These are phyloP conservation scores for Coremacera marginata DNA, from an alignment of 2,888 invertebrate genomes.

Conservation along the genomic window DNA sequence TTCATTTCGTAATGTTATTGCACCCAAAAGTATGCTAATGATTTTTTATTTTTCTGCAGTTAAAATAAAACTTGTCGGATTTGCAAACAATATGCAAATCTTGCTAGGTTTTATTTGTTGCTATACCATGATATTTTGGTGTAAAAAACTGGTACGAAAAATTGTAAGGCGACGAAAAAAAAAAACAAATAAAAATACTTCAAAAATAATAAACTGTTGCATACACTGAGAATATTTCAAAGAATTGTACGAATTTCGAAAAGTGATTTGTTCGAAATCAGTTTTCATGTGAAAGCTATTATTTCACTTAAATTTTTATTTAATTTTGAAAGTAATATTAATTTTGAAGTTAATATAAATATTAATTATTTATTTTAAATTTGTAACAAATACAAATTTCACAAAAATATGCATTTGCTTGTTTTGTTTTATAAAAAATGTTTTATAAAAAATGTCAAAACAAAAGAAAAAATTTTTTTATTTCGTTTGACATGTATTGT, in stretches of 20 bases:
- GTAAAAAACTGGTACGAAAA: not conserved
- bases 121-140: not conserved
- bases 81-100: not conserved
- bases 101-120: not conserved
- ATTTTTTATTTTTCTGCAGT: not conserved
- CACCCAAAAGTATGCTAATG: constrained; percentile 37
- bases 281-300: too few relatives aligned
- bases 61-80: not conserved
- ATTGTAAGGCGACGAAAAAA: not conserved
- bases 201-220: not conserved
- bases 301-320: too few relatives aligned
- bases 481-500: too few relatives aligned
- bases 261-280: too few relatives aligned
- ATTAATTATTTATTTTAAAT: too few relatives aligned
- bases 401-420: not conserved
- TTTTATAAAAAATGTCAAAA: too few relatives aligned
- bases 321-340: too few relatives aligned
- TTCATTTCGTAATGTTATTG: constrained; percentile 25
- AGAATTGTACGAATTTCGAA: too few relatives aligned
- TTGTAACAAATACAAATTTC: not conserved
- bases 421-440: too few relatives aligned
- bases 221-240: not conserved
- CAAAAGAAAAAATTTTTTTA: too few relatives aligned
- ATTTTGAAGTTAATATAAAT: too few relatives aligned
- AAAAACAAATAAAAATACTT: not conserved